Conservation (phyloP, 2,113 vertebrate species). For the Zosterops japonicus region DNA sequence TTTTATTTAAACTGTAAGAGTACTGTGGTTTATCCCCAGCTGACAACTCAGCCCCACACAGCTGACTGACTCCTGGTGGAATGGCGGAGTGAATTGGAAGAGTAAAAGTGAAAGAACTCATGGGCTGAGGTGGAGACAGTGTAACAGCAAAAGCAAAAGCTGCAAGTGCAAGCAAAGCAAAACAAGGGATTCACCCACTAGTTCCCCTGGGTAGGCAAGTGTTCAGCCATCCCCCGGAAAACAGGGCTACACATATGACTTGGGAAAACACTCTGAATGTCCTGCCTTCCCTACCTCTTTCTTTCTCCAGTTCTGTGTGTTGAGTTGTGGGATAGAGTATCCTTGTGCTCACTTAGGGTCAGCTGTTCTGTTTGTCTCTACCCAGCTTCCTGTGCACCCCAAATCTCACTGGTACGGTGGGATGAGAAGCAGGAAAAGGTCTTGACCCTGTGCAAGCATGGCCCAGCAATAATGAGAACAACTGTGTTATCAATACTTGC, state of each 20-base stretch:
- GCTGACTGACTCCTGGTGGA: background rate
- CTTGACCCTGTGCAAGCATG: no score
- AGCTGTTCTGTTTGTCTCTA: background rate
- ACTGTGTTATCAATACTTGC: background rate
- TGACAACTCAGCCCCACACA: background rate
- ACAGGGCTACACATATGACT: fast-evolving
- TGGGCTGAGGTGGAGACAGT: background rate
- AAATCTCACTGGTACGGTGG: fast-evolving
- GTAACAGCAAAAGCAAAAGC: background rate
- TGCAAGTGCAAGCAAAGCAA: background rate
- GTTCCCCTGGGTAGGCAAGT: background rate
- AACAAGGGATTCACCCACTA: background rate
- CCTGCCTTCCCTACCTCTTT: background rate
- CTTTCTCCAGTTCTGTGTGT: background rate
- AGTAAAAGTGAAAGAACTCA: background rate
- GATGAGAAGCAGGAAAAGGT: background rate
- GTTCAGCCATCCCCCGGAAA: background rate
- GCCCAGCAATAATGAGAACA: background rate
- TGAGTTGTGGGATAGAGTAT: background rate
- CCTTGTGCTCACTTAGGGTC: background rate
- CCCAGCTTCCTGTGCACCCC: background rate
- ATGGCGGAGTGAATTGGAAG: background rate
- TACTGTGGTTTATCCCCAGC: background rate
- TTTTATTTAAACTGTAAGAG: background rate
- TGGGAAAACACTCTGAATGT: background rate